phyloP scores from a whole-genome alignment of 37 sponge, comb jelly and placozoan species.

The Axinella damicornis region DNA sequence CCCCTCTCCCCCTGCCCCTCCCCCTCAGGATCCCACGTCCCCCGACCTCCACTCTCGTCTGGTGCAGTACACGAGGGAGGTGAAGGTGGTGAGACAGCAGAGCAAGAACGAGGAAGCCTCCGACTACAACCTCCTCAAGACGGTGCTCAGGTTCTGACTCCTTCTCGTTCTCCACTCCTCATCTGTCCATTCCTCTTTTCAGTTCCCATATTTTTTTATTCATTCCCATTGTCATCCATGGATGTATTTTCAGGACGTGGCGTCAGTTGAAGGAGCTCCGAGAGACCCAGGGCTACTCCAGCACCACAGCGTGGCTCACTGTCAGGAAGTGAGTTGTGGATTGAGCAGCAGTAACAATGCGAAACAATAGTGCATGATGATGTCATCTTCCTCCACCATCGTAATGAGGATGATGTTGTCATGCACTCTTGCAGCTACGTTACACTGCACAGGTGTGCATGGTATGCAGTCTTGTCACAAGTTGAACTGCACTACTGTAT shows the following conservation, averaged over 20 bases:
- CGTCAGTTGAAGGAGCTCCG: slow-evolving; percentile 53
- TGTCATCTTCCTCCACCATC: too few relatives aligned
- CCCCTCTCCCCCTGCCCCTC: neutral
- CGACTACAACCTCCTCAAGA: slow-evolving; percentile 30
- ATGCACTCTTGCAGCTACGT: too few relatives aligned
- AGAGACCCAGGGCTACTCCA: slow-evolving; percentile 72
- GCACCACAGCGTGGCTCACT: slow-evolving; percentile 43
- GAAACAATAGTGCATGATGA: too few relatives aligned
- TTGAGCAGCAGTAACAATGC: too few relatives aligned
- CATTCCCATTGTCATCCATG: too few relatives aligned
- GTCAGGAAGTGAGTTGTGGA: slow-evolving; percentile 42
- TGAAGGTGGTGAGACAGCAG: slow-evolving; percentile 39
- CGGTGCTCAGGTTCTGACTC: neutral
- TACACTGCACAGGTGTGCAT: too few relatives aligned
- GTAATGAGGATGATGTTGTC: too few relatives aligned
- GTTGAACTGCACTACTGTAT: too few relatives aligned
- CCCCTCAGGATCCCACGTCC: neutral
- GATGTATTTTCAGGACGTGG: slow-evolving; percentile 59
- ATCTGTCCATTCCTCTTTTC: too few relatives aligned
- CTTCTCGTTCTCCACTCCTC: neutral
- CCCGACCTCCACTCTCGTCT: neutral
- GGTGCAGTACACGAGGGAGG: slow-evolving; percentile 29
- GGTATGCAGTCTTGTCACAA: too few relatives aligned
- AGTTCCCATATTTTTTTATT: too few relatives aligned
- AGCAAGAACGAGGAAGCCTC: slow-evolving; percentile 24